phyloP scores from a whole-genome alignment of 2,888 invertebrate genomes.

The Colostygia pectinataria region DNA sequence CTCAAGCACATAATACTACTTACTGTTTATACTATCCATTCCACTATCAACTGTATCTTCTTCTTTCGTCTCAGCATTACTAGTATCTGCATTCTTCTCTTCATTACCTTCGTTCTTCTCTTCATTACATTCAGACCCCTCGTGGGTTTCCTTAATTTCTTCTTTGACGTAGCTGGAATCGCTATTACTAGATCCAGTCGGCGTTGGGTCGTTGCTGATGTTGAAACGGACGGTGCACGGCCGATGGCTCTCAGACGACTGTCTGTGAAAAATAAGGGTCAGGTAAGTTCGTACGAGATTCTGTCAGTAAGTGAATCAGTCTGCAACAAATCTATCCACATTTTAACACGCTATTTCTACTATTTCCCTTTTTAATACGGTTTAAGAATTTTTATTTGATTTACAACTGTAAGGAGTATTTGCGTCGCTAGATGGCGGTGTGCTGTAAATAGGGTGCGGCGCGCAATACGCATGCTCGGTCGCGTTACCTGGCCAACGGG shows the following conservation, averaged over 20 bases:
- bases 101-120: constrained; percentile 12
- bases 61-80: constrained; percentile 9
- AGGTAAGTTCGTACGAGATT: too few species aligned
- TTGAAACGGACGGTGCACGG: constrained; percentile 61
- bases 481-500: too few species aligned
- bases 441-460: too few species aligned
- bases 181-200: constrained; percentile 63
- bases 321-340: too few species aligned
- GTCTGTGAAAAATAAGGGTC: constrained; percentile 40
- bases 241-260: constrained; percentile 48
- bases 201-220: constrained; percentile 47
- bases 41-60: constrained; percentile 3
- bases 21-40: constrained; percentile 1
- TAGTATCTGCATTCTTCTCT: constrained; percentile 12
- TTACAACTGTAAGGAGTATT: too few species aligned
- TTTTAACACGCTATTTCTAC: too few species aligned
- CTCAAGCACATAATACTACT: background rate
- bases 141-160: background rate
- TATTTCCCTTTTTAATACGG: too few species aligned
- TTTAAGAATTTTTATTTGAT: too few species aligned
- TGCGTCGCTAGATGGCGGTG: too few species aligned
- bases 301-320: too few species aligned
- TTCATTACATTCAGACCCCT: constrained; percentile 31
- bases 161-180: constrained; percentile 49
- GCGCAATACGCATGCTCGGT: too few species aligned